These are phyloP conservation scores for Xestia ashworthii DNA, from an alignment of 2,888 invertebrate species.

Conservation along the genomic window DNA sequence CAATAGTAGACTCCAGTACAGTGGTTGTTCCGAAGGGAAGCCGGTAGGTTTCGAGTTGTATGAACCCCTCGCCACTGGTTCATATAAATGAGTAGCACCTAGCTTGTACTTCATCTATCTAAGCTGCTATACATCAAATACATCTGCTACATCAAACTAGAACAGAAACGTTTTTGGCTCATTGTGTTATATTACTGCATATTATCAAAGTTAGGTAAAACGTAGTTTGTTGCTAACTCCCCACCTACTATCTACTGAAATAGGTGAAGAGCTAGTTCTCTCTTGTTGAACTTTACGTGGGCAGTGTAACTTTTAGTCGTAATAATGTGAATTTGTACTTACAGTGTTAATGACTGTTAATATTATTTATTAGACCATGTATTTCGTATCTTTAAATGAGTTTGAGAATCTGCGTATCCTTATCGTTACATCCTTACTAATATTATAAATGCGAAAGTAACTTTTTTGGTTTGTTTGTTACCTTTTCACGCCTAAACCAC, in stretches of 20 bases:
- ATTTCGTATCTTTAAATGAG: not conserved
- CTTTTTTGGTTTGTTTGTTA: too few relatives aligned
- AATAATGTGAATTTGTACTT: not conserved
- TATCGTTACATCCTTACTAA: too few relatives aligned
- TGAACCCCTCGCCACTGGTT: too few relatives aligned
- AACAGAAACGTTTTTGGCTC: not conserved
- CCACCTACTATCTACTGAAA: not conserved
- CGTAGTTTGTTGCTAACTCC: not conserved
- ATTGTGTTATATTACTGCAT: conserved; percentile 3
- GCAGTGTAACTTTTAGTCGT: conserved; percentile 2
- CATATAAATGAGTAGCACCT: not conserved
- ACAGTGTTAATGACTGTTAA: not conserved
- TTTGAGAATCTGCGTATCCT: not conserved
- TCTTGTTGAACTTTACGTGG: conserved; percentile 4
- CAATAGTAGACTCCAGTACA: too few relatives aligned
- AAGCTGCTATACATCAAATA: conserved; percentile 10
- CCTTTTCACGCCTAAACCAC: too few relatives aligned
- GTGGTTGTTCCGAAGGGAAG: too few relatives aligned
- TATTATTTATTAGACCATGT: not conserved
- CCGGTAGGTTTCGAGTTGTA: too few relatives aligned
- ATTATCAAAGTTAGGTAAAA: conserved; percentile 2
- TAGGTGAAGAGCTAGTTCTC: not conserved
- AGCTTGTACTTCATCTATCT: not conserved
- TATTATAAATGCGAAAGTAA: too few relatives aligned
- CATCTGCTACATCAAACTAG: not conserved